Percentiles rank a stretch among this genome's conserved stretches.
phyloP scores from a whole-genome alignment of 2,888 invertebrate genomes.

The Brachylomia viminalis region DNA sequence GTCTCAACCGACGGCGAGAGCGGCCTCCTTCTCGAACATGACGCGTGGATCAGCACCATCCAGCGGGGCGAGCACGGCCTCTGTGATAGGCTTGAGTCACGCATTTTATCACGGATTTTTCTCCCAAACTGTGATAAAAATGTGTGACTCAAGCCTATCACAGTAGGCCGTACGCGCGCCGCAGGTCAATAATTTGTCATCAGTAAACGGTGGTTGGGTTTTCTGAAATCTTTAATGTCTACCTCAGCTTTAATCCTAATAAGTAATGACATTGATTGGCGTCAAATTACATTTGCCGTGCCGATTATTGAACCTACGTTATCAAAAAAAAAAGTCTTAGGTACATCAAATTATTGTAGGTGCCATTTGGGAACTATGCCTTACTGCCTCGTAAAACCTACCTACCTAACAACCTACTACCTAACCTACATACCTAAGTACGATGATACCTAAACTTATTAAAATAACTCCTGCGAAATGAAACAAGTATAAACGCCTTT shows the following conservation, averaged over 20 bases:
- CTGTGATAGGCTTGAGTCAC: too few species aligned
- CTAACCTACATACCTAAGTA: too few species aligned
- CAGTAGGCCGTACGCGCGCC: too few species aligned
- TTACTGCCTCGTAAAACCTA: neutral
- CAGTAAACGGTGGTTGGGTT: neutral
- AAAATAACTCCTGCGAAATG: neutral
- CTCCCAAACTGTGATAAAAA: too few species aligned
- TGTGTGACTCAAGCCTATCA: too few species aligned
- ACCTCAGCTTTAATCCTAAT: neutral
- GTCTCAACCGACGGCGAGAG: neutral
- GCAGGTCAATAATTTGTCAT: neutral
- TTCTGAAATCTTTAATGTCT: neutral
- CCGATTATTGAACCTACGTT: too few species aligned
- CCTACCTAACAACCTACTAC: too few species aligned
- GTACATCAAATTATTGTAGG: neutral
- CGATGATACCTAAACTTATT: neutral
- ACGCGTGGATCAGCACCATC: neutral
- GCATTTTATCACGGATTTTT: too few species aligned
- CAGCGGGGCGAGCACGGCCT: too few species aligned
- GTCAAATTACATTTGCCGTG: neutral
- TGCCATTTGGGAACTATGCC: neutral
- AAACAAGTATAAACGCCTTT: slow-evolving; percentile 1
- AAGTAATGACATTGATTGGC: neutral
- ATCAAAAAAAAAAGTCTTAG: neutral
- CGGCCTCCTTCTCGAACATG: neutral